A percentile compares a stretch with the other conserved stretches of the same genome.
These are phyloP conservation scores for Lemur catta DNA, from an alignment of 2,797 vertebrate genomes.

Conservation along the genomic window DNA sequence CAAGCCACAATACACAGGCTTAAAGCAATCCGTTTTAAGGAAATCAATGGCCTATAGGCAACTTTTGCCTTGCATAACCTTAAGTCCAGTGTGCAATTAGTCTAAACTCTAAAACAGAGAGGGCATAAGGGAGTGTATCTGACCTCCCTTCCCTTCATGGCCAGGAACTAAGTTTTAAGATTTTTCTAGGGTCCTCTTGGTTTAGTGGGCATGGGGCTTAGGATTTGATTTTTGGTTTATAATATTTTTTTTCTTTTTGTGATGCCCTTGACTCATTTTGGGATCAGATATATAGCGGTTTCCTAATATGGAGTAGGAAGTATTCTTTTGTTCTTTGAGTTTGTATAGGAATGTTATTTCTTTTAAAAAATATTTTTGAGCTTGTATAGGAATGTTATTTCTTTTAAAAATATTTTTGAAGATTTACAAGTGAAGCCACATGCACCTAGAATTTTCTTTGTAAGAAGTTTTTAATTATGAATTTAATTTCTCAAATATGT, in stretches of 20 bases:
- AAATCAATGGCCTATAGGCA: not conserved
- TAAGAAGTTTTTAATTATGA: not conserved
- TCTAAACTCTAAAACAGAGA: not conserved
- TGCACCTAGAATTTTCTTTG: not conserved
- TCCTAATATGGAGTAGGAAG: not conserved
- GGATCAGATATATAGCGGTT: not conserved
- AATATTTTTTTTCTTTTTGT: not conserved
- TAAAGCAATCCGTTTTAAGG: not conserved
- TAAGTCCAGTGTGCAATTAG: not conserved
- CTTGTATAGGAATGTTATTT: not conserved
- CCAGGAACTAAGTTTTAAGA: not conserved
- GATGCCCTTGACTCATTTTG: not conserved
- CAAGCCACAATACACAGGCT: not conserved
- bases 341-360: not conserved
- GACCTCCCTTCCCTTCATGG: not conserved
- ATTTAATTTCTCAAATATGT: not conserved
- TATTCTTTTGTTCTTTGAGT: not conserved
- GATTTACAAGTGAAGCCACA: not conserved
- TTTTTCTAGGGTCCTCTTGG: not conserved
- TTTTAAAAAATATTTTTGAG: not conserved
- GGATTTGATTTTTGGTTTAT: not conserved
- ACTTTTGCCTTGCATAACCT: not conserved
- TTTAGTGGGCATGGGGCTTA: not conserved
- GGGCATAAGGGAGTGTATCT: not conserved
- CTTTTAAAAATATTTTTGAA: not conserved